Evolutionary conservation across 2,888 invertebrate genomes (phyloP).

Genomic region (Ochropleura leucogaster): DNA sequence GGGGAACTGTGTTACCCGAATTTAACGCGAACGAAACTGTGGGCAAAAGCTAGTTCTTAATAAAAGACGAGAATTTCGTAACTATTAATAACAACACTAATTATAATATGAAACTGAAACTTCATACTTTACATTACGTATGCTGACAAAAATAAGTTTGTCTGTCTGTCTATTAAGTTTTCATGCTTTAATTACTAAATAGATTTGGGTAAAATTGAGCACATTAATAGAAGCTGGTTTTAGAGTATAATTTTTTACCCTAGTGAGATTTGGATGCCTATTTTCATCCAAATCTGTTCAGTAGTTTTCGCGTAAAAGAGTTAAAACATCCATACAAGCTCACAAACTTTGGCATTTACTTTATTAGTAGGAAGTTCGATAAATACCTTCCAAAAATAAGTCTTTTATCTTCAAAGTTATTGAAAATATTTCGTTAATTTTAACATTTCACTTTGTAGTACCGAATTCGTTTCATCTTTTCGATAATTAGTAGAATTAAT

Average conservation of each 20-base stretch:
- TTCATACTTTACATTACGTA: background rate
- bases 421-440: conserved; percentile 11
- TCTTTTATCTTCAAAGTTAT: background rate
- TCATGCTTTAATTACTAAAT: background rate
- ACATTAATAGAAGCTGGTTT: background rate
- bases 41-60: too few relatives aligned
- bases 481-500: conserved; percentile 24
- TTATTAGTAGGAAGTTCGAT: background rate
- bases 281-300: too few relatives aligned
- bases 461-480: conserved; percentile 25
- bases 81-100: too few relatives aligned
- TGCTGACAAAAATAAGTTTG: background rate
- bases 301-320: too few relatives aligned
- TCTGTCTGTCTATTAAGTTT: background rate
- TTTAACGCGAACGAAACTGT: too few relatives aligned
- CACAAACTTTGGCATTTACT: too few relatives aligned
- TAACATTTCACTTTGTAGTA: conserved; percentile 3
- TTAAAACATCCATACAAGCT: too few relatives aligned
- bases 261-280: too few relatives aligned
- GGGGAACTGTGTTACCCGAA: too few relatives aligned
- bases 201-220: background rate
- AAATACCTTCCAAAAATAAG: conserved; percentile 1
- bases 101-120: background rate
- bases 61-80: too few relatives aligned
- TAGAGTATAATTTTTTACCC: background rate